Base-by-base conservation (phyloP, 2,797 vertebrate species). In the Agapornis canus region DNA sequence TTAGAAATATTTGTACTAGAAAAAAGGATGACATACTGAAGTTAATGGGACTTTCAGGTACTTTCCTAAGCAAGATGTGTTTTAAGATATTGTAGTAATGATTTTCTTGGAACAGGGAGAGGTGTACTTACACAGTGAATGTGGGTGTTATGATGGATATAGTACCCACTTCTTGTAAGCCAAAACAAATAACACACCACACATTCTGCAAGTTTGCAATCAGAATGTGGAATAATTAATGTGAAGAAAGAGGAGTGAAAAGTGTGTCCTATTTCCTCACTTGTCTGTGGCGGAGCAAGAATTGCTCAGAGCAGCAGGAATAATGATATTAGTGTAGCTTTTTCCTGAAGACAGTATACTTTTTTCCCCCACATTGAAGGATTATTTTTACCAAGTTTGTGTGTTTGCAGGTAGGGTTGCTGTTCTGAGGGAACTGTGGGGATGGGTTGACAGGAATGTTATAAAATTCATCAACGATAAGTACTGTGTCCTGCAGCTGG, bases 311-410 rank as follows among this genome's bases (percentile, higher is more conserved):
- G 6, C 31, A 23, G 23, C 47, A 60, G 22, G 35, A 86, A 57
- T 78, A 45, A 63, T 0, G 0, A 39, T 37, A 59, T 52, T 48
- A 56, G 6, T 10, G 18, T 29, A n/a, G 31, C 15, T 3, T 86
- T 93, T 86, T 35, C 32, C 40, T 47, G 52, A 71, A 45, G 51
- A 56, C 10, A 13, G 1, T 39, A 40, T 39, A 15, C 26, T 51
- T 93, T 83, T 87, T 77, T 21, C 10, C 9, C 11, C 7, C 1
- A 35, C 17, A 3, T 54, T 73, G 60, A 77, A 89, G 75, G 19
- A 31, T 1, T 87, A 20, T 14, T 82, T 91, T 90, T 73, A 16
- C 9, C 8, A 65, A 65, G 10, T 59, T 71, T 2, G 4, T 59
- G 5, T 13, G 8, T 66, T 84, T 91, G n/a, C 1, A 5, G 21